A percentile compares a stretch with the other conserved stretches of the same genome.
These are phyloP conservation scores for Kryphioiulus occultus DNA, from an alignment of 2,888 invertebrate genomes.

Conservation along the genomic window DNA sequence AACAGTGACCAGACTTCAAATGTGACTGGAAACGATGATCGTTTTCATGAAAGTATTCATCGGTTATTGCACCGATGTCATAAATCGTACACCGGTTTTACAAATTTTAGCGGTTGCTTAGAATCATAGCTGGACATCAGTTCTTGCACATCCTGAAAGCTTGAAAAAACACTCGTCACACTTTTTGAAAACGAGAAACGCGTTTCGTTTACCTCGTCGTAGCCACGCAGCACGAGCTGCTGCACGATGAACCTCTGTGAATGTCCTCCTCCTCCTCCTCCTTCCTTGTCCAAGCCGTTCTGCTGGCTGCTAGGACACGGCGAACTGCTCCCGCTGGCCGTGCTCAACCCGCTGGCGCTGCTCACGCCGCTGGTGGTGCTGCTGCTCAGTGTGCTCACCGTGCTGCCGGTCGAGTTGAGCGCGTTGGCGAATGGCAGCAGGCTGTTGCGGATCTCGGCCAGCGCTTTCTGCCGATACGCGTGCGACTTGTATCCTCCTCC, in stretches of 20 bases:
- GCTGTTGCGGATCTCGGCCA: slow-evolving; percentile 85
- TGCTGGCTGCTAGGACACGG: slow-evolving; percentile 57
- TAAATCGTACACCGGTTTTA: too few relatives aligned
- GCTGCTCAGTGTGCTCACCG: slow-evolving; percentile 76
- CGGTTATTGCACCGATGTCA: too few relatives aligned
- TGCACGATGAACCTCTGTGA: slow-evolving; percentile 63
- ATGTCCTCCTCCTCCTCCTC: neutral
- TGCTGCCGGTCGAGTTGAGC: slow-evolving; percentile 61
- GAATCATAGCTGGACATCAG: too few relatives aligned
- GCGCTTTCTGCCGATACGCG: slow-evolving; percentile 80
- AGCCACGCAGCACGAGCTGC: slow-evolving; percentile 75
- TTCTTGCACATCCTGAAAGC: too few relatives aligned
- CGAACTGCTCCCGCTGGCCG: slow-evolving; percentile 53
- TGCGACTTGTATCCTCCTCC: slow-evolving; percentile 48
- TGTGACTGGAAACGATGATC: too few relatives aligned
- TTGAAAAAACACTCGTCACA: too few relatives aligned
- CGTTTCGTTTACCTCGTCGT: slow-evolving; percentile 71
- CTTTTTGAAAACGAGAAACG: neutral
- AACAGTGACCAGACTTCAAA: too few relatives aligned
- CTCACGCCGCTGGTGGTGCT: slow-evolving; percentile 64
- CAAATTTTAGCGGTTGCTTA: too few relatives aligned
- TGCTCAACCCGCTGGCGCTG: slow-evolving; percentile 53
- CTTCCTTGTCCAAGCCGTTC: slow-evolving; percentile 53
- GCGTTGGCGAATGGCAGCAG: slow-evolving; percentile 81
- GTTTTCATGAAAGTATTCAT: too few relatives aligned